Evolutionary conservation across 2,888 invertebrate genomes (phyloP).

Genomic region (Rhorus exstirpatorius): DNA sequence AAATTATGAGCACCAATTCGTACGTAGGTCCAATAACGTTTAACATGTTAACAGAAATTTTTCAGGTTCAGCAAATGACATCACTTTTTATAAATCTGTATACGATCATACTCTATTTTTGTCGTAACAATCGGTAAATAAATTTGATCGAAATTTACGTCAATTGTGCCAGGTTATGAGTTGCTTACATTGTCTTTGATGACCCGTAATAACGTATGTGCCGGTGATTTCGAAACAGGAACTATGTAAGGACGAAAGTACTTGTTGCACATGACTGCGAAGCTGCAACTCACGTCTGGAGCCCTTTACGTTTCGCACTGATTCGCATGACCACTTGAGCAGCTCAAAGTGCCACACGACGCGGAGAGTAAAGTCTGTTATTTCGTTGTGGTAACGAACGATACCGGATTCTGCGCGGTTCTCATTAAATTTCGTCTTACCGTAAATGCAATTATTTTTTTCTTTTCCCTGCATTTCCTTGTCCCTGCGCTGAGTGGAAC

Average conservation of each 20-base stretch:
- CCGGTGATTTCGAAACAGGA: background rate
- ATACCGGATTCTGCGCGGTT: background rate
- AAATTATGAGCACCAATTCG: background rate
- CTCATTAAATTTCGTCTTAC: no score
- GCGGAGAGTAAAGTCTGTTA: background rate
- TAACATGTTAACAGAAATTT: no score
- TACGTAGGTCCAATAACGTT: no score
- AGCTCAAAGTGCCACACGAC: slow-evolving; percentile 2
- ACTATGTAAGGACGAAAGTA: background rate
- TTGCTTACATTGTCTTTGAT: background rate
- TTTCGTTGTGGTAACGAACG: background rate
- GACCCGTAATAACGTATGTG: background rate
- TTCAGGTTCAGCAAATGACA: no score
- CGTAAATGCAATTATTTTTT: no score
- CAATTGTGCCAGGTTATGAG: no score
- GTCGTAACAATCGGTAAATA: background rate
- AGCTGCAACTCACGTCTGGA: slow-evolving; percentile 9
- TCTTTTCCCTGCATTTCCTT: no score
- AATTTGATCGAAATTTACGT: no score
- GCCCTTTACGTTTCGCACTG: slow-evolving; percentile 21
- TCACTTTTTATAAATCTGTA: no score
- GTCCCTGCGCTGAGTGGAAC: no score
- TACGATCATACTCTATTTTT: background rate
- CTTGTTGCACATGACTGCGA: background rate
- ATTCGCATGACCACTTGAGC: slow-evolving; percentile 18